Base-by-base conservation (phyloP, 1,140 invertebrate species). In the Globodera ellingtonae region DNA sequence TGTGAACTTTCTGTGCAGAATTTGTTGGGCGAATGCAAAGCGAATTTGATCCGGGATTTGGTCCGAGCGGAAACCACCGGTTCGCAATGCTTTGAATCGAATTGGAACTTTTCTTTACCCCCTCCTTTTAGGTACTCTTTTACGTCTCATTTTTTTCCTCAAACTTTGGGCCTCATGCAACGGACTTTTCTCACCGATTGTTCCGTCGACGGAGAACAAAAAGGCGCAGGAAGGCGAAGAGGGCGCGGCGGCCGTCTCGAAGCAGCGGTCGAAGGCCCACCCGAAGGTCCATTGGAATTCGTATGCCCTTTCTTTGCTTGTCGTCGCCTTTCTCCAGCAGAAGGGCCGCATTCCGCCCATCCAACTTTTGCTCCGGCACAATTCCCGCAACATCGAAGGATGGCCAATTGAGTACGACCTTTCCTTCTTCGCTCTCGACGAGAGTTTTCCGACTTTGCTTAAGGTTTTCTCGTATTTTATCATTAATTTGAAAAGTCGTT, bases 231-330 rank as follows among this genome's bases (percentile, higher is more conserved):
- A 62, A 18, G 56, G 56, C 56, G 56, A 18, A 62, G 56, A 18
- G 5, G 15, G 15, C 0, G 18, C 56, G 56, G 18, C 56, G 56
- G 56, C 56, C 56, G 18, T 6, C 56, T 62, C 56, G 1, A 47
- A 70, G n/a, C 67, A 70, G 35, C 67, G 46, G 67, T 35, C 44
- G 44, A 80, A 46, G 48, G 18, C 47, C n/a, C 70, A 83, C 9
- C 69, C 72, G 21, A 67, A 67, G 10, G 13, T 10, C 6, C 13
- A 81, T 52, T 86, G 80, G 78, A 86, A 81, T 65, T 86, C 84
- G 21, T 85, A 86, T 15, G 66, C 83, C 35, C 56, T 85, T 65
- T 86, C 83, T 0, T 65, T 85, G 47, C 72, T 86, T 8, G 66
- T 73, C 44, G 59, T 86, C 74, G 67, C 72, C 47, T 85, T 80